These are phyloP conservation scores for Pelobates fuscus DNA, from an alignment of 2,113 vertebrate species.

Conservation along the genomic window DNA sequence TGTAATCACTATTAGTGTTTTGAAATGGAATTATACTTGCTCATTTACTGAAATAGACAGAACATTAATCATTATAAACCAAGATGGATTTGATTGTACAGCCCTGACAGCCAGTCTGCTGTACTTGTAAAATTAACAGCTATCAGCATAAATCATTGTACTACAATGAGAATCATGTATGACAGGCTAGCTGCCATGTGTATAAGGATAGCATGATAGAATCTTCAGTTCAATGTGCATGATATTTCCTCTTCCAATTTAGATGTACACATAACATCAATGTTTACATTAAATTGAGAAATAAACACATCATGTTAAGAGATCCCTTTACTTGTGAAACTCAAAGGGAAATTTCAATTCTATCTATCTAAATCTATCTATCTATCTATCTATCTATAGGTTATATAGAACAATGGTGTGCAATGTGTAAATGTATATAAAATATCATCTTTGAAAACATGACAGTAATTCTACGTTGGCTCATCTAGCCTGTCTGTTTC, in stretches of 20 bases:
- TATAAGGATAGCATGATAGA: constrained; percentile 21
- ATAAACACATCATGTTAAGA: too few species aligned
- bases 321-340: too few species aligned
- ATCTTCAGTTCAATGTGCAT: neutral
- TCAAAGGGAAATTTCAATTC: too few species aligned
- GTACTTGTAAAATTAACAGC: constrained; percentile 27
- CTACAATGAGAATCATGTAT: constrained; percentile 39
- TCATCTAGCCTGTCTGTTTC: too few species aligned
- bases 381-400: too few species aligned
- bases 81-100: constrained; percentile 49
- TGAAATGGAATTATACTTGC: constrained; percentile 37
- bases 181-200: constrained; percentile 12
- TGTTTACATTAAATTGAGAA: too few species aligned
- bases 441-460: too few species aligned
- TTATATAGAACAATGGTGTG: too few species aligned
- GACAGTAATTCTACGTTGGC: too few species aligned
- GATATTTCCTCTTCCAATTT: constrained; percentile 3
- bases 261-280: neutral
- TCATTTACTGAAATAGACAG: constrained; percentile 44
- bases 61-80: constrained; percentile 48
- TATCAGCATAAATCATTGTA: constrained; percentile 47
- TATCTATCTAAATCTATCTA: too few species aligned
- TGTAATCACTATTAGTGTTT: constrained; percentile 17
- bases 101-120: constrained; percentile 45
- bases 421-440: too few species aligned